Conservation (phyloP, 2,888 invertebrate species). For the Drosophila villosipedis region DNA sequence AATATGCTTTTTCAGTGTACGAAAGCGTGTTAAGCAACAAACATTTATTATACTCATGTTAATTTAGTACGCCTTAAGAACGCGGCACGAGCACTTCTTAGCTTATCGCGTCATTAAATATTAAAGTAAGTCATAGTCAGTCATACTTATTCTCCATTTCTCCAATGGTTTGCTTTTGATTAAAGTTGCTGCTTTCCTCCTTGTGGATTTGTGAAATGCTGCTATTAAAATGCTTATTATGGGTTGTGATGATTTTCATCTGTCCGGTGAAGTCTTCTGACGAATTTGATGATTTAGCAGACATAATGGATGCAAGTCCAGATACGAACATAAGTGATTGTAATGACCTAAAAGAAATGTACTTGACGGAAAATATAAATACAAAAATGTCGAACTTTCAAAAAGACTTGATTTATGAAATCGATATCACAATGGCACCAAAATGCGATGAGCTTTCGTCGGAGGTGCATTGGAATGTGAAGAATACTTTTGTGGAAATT, state of each 20-base stretch:
- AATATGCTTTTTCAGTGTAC: background rate
- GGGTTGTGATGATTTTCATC: too few relatives aligned
- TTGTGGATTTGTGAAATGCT: too few relatives aligned
- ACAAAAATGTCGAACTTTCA: too few relatives aligned
- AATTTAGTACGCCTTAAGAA: background rate
- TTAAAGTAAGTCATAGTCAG: background rate
- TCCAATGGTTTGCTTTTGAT: background rate
- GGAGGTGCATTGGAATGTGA: too few relatives aligned
- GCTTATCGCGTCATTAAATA: background rate
- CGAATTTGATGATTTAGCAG: rapidly evolving
- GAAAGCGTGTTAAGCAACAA: background rate
- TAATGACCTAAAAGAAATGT: too few relatives aligned
- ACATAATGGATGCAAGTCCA: too few relatives aligned
- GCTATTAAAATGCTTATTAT: too few relatives aligned
- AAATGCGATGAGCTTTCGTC: too few relatives aligned
- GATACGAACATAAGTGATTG: too few relatives aligned
- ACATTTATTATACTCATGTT: background rate
- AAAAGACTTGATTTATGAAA: rapidly evolving
- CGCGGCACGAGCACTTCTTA: background rate
- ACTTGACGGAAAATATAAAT: too few relatives aligned
- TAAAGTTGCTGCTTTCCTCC: background rate
- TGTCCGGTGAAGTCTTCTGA: too few relatives aligned
- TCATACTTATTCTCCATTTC: background rate
- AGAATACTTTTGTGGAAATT: rapidly evolving
- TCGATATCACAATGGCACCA: too few relatives aligned